Percentiles rank a stretch among this genome's conserved stretches.
These are phyloP conservation scores for Adoxophyes honmai DNA, from an alignment of 1,140 invertebrate species.

Conservation along the genomic window DNA sequence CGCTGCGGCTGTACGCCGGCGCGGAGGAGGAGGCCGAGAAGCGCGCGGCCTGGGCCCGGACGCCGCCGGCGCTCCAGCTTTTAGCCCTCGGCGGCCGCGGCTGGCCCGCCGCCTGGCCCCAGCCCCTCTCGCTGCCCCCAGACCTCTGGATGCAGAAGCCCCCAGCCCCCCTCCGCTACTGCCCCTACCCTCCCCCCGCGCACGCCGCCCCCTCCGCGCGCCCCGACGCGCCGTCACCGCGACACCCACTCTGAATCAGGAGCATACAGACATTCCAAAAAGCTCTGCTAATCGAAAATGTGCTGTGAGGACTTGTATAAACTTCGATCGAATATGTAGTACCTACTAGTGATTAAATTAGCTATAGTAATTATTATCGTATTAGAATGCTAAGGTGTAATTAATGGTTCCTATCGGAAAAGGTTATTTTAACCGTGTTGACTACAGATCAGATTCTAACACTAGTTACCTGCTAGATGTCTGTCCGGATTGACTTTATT, in stretches of 20 bases:
- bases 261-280: constrained; percentile 24
- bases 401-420: constrained; percentile 71
- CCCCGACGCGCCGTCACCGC: constrained; percentile 43
- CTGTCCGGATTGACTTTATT: constrained; percentile 9
- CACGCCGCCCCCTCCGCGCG: constrained; percentile 45
- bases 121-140: constrained; percentile 54
- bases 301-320: constrained; percentile 30
- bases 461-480: constrained; percentile 52
- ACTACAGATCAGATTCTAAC: constrained; percentile 44
- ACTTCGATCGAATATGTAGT: constrained; percentile 19
- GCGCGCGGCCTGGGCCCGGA: constrained; percentile 65
- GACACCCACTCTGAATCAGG: constrained; percentile 54
- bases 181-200: constrained; percentile 66
- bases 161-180: constrained; percentile 60
- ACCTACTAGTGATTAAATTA: constrained; percentile 27
- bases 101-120: constrained; percentile 62
- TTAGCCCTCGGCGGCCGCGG: constrained; percentile 62
- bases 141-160: constrained; percentile 71
- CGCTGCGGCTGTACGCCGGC: constrained; percentile 65
- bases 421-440: constrained; percentile 37
- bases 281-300: constrained; percentile 21
- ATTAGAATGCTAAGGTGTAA: constrained; percentile 38
- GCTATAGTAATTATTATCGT: constrained; percentile 20
- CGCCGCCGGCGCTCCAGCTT: constrained; percentile 60
- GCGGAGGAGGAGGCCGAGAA: constrained; percentile 68